Evolutionary conservation across 2,888 invertebrate species (phyloP), one percentile per base, ranked within the genome.

Genomic region (Hanleya hanleyi): DNA sequence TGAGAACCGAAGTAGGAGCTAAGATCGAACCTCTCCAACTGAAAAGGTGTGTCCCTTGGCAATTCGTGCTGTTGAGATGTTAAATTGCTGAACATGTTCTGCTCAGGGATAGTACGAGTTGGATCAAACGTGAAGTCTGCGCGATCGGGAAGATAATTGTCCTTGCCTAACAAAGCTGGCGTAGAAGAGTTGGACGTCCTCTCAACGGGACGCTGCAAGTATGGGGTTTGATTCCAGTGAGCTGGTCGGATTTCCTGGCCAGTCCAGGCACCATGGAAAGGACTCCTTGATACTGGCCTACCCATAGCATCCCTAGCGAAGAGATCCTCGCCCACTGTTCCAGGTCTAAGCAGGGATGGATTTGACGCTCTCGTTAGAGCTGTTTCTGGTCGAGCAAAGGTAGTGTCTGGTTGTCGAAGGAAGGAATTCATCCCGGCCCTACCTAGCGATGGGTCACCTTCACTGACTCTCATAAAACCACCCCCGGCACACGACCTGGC

Each of bases 71-170:
- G 84, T 64, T 86, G 84, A 12, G 84, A 75, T 22, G 83, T 74
- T 35, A 87, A 76, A 51, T 80, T 81, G 32, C 84, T 81, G 57
- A 86, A 87, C 84, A 86, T 85, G 67, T 84, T 84, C 51, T 85
- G 77, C 49, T 87, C 87, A 29, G 86, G 76, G 47, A 83, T 77
- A n/a, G 82, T 76, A 26, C 80, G 76, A 3, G 85, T 81, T 18
- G 85, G 83, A 71, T 87, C 86, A 77, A 86, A 86, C 85, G 86
- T 85, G 69, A 87, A 86, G 32, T 87, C 87, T n/a, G 86, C 76
- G 4, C 78, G 7, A 82, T 41, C 80, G 15, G 85, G 69, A 66
- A 86, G 82, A 74, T 87, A 87, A 64, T 83, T 83, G 37, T 86
- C 87, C 71, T 85, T 86, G 51, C 83, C 78, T 73, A 86, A 82